Conservation (phyloP, 2,888 invertebrate genomes). For the Mycalesis mineus region DNA sequence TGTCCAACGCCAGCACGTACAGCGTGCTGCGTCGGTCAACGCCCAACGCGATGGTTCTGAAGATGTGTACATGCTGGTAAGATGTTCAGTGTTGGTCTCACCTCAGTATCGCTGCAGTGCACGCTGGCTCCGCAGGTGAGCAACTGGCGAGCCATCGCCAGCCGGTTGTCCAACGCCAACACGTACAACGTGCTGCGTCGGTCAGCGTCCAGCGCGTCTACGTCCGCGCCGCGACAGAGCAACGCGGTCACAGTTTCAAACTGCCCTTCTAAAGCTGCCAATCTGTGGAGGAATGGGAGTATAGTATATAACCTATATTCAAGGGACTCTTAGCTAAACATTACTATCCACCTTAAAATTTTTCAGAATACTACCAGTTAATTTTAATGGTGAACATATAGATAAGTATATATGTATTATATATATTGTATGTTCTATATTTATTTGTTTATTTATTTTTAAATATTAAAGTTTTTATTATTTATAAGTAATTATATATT, state of each 20-base stretch:
- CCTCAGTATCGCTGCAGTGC: slow-evolving; percentile 92
- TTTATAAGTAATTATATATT: no score
- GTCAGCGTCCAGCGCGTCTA: slow-evolving; percentile 94
- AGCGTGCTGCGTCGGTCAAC: slow-evolving; percentile 75
- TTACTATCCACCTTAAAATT: no score
- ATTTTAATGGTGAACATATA: no score
- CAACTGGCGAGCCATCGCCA: slow-evolving; percentile 89
- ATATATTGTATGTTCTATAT: no score
- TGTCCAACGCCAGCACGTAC: slow-evolving; percentile 80
- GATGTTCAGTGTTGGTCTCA: slow-evolving; percentile 36
- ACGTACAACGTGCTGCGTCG: slow-evolving; percentile 94
- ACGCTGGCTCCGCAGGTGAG: slow-evolving; percentile 88
- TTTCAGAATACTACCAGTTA: no score
- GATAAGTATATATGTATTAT: no score
- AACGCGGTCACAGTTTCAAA: slow-evolving; percentile 86
- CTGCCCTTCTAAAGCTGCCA: slow-evolving; percentile 89
- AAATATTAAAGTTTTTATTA: no score
- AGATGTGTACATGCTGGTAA: no score
- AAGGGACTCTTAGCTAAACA: no score
- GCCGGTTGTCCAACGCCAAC: slow-evolving; percentile 90
- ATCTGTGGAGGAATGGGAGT: background rate
- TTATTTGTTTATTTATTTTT: no score
- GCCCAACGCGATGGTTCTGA: no score
- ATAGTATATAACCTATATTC: no score
- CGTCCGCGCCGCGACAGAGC: slow-evolving; percentile 86